Base-by-base conservation (phyloP, 1,140 invertebrate genomes). In the Cecropterus lyciades region DNA sequence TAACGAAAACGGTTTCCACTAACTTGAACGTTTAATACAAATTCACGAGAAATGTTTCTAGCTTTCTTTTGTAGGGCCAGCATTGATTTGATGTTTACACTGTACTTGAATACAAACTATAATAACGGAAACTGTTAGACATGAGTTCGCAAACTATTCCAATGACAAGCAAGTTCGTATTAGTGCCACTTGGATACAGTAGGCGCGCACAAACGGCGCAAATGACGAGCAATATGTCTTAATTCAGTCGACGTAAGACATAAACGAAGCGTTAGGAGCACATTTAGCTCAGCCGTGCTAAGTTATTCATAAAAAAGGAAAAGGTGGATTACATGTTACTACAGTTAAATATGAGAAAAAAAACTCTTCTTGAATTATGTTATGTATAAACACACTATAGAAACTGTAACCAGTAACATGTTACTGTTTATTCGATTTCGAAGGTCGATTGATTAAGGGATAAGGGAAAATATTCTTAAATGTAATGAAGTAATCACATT, bases 101-200 rank as follows among this genome's bases (percentile, higher is more conserved):
- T n/a, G 27, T 37, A 37, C 33, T 11, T 37, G 33, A 11, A 37
- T n/a, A 11, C 11, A 30, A 11, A 7, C 11, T 0, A 37, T 10
- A 37, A 37, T 11, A 10, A 37, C 11, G 7, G 30, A 33, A 37
- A n/a, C 10, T 11, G 33, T 43, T 14, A 11, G 33, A 52, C 49
- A 52, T 30, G 27, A 24, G 16, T 14, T 30, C 5, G 11, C 3
- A 20, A 42, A 56, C 53, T 56, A 43, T 56, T 42, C 17, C 15
- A 13, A 27, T 56, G 40, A 45, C 17, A 43, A 56, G 20, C 53
- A 56, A 43, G 49, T 52, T 52, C 13, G n/a, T 13, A 52, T 11
- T 4, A 33, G 40, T 43, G 53, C 16, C 53, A 43, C 40, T 43
- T 14, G 4, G 40, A 13, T 14, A 13, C 13, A 40, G 13, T 14